A percentile compares a stretch with the other conserved stretches of the same genome.
Evolutionary conservation across 2,113 vertebrate species (phyloP).

Genomic region (Lophochroa leadbeateri): DNA sequence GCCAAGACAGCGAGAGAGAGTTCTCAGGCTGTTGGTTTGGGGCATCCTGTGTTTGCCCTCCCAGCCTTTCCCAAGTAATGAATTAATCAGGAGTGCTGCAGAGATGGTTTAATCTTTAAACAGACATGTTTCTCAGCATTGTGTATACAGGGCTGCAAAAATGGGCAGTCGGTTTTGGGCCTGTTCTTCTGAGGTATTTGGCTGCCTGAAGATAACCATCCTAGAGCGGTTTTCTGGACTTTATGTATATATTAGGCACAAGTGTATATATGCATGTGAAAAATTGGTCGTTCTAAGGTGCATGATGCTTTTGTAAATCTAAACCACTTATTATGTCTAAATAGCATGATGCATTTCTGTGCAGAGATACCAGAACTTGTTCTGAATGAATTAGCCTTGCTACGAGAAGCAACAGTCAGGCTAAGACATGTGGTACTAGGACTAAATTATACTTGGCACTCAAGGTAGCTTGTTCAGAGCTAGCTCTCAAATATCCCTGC

Average conservation of each 20-base stretch:
- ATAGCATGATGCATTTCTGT: neutral
- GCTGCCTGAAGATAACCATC: no score
- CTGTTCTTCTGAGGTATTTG: neutral
- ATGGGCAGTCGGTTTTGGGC: neutral
- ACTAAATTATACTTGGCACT: neutral
- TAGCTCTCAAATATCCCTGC: neutral
- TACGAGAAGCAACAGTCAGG: neutral
- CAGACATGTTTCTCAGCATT: neutral
- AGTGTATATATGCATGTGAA: accelerated
- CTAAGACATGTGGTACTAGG: neutral
- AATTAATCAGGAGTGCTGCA: slow-evolving; percentile 27
- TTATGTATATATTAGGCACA: neutral
- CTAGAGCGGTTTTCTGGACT: neutral
- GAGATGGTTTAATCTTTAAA: neutral
- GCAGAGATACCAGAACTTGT: neutral
- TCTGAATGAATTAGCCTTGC: neutral
- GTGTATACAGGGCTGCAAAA: neutral
- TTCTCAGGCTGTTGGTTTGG: no score
- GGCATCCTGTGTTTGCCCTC: no score
- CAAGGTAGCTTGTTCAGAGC: neutral
- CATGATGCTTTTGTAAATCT: neutral
- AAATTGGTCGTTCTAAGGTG: neutral
- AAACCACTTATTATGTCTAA: neutral
- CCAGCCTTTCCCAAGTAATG: neutral
- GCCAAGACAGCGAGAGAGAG: no score